Base-by-base conservation (phyloP, 2,113 vertebrate genomes). In the Pogonocichla stellata region DNA sequence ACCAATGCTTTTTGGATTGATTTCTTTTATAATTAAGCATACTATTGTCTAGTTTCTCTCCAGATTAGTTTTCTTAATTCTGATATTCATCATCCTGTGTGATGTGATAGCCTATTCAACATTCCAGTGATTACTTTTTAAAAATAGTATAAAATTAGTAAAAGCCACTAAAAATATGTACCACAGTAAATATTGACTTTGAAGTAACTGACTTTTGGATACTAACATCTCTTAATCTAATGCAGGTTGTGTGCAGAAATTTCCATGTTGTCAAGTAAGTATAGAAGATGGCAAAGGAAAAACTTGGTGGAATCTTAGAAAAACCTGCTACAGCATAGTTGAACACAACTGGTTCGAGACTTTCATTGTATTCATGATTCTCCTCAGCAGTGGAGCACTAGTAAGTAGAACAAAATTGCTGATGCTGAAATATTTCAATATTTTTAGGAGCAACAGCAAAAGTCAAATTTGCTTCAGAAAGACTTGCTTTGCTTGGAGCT, bases 301-400 rank as follows among this genome's bases (percentile, higher is more conserved):
- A 95, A 90, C 98, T 19, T 99, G 99, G 99, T 99, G 99, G 99
- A 98, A 98, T 25, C 97, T 99, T 48, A 98, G 99, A 70, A 99
- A 99, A 97, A 99, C 99, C 34, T 99, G 99, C 97, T 99, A 97
- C 94, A 98, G 97, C 83, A 99, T 99, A 79, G 99, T 99, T 80
- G 99, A 99, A 88, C 99, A 99, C 97, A 99, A 98, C 97, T 99
- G 99, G 99, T 99, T 99, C 97, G 99, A 99, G 95, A 99, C 98
- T 48, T 99, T 99, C 97, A 99, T 99, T 95, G 98, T 99, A 94
- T 99, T 99, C 96, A 99, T 99, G 99, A 99, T 99, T 92, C 98
- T 99, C 74, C 98, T 99, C 36, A 99, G 99, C 97, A 99, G 99
- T 61, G 99, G 99, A 69, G 99, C 99, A 28, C 96, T 99, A 97